A percentile compares a stretch with the other conserved stretches of the same genome.
These are phyloP conservation scores for Lycopodina hypogea DNA, from an alignment of 37 sponge, comb jelly and placozoan species.

Conservation along the genomic window DNA sequence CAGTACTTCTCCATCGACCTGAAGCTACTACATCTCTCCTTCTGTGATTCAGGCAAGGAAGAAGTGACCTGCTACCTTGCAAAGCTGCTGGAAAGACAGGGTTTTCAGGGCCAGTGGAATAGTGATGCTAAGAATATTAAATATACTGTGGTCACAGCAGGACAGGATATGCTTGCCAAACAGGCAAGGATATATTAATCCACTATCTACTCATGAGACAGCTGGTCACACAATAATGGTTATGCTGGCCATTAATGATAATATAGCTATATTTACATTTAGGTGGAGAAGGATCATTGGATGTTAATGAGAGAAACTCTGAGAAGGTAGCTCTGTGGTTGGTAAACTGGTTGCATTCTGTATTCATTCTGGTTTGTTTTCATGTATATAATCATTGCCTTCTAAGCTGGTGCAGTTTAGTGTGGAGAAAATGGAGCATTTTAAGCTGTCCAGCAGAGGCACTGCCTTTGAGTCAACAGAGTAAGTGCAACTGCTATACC, in stretches of 20 bases:
- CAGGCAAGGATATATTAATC: not conserved
- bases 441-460: slow-evolving; percentile 14
- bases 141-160: not conserved
- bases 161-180: not conserved
- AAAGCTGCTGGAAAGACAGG: not conserved
- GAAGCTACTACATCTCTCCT: not conserved
- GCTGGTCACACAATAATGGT: not conserved
- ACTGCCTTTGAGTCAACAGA: slow-evolving; percentile 57
- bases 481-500: slow-evolving; percentile 32
- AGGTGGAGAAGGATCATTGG: slow-evolving; percentile 26
- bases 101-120: not conserved
- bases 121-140: not conserved
- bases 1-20: not conserved
- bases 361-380: not conserved
- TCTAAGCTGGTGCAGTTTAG: slow-evolving; percentile 17
- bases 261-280: not conserved
- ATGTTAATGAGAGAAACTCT: slow-evolving; percentile 17
- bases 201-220: not conserved
- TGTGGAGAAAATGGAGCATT: slow-evolving; percentile 5
- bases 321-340: slow-evolving; percentile 12
- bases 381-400: too few relatives aligned
- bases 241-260: not conserved
- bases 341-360: not conserved
- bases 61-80: not conserved
- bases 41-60: not conserved